Evolutionary conservation across 2,113 vertebrate species (phyloP).

Genomic region (Bombycilla garrulus): DNA sequence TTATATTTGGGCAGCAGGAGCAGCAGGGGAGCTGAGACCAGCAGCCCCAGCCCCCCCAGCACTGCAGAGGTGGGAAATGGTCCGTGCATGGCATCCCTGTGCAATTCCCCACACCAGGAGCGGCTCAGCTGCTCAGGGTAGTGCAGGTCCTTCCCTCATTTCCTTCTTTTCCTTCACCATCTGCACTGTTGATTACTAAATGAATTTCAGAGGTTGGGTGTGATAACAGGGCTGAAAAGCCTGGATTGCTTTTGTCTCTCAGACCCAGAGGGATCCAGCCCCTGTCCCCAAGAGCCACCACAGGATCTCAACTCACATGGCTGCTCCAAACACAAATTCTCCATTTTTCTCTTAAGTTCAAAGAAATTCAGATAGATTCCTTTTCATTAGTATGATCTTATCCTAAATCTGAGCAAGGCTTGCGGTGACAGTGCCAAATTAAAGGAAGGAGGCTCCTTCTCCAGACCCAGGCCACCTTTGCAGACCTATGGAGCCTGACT

Average conservation of each 20-base stretch:
- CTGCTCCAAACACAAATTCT: not conserved
- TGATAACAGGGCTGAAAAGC: not conserved
- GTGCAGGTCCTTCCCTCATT: not conserved
- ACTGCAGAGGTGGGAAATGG: not conserved
- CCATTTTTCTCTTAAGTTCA: not conserved
- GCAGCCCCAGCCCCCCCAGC: not conserved
- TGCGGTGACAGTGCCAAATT: not conserved
- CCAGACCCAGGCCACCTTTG: not conserved
- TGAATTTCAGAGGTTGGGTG: not conserved
- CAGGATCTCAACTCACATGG: not conserved
- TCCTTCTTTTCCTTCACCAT: not conserved
- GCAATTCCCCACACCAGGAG: not conserved
- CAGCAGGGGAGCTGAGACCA: not conserved
- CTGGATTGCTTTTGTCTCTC: not conserved
- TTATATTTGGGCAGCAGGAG: not conserved
- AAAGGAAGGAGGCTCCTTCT: not conserved
- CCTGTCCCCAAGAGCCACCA: rapidly evolving
- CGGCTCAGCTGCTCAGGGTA: not conserved
- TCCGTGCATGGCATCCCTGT: not conserved
- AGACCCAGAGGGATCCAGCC: not conserved
- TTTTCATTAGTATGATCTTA: not conserved
- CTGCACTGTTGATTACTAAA: not conserved
- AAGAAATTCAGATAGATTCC: not conserved
- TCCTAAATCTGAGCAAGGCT: not conserved
- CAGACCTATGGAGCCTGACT: not conserved